Conservation (phyloP, 2,888 invertebrate genomes). For the Sesia bembeciformis region DNA sequence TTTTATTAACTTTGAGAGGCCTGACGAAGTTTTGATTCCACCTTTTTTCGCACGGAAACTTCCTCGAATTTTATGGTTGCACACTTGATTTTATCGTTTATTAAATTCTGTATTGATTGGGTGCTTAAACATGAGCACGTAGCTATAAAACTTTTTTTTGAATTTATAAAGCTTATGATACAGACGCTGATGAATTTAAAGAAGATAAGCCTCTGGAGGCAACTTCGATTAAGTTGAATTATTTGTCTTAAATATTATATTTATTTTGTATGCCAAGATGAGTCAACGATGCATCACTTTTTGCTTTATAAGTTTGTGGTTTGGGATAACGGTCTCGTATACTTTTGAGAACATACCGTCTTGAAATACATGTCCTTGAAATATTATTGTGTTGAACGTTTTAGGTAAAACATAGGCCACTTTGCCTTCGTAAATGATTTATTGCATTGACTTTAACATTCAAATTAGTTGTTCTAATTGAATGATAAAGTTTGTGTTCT, state of each 20-base stretch:
- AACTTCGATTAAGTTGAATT: neutral
- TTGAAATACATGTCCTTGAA: too few relatives aligned
- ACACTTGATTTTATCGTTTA: slow-evolving; percentile 53
- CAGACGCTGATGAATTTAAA: neutral
- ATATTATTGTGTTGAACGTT: too few relatives aligned
- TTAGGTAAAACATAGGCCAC: too few relatives aligned
- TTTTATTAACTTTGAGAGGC: slow-evolving; percentile 62
- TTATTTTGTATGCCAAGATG: neutral
- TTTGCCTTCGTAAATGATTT: too few relatives aligned
- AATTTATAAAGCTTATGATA: neutral
- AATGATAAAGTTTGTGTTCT: too few relatives aligned
- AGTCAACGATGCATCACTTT: neutral
- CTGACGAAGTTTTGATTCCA: slow-evolving; percentile 21
- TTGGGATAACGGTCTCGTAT: too few relatives aligned
- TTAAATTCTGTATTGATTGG: slow-evolving; percentile 42
- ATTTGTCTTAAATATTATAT: neutral
- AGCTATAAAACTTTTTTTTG: neutral
- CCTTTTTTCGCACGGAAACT: slow-evolving; percentile 41
- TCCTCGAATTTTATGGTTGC: slow-evolving; percentile 43
- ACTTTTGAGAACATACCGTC: too few relatives aligned
- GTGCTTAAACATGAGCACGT: slow-evolving; percentile 1
- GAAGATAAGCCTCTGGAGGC: neutral
- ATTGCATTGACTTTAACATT: too few relatives aligned
- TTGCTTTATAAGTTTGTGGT: too few relatives aligned
- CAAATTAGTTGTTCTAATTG: too few relatives aligned